Conservation (phyloP, 1,140 invertebrate genomes). For the Drosophila hydei region DNA sequence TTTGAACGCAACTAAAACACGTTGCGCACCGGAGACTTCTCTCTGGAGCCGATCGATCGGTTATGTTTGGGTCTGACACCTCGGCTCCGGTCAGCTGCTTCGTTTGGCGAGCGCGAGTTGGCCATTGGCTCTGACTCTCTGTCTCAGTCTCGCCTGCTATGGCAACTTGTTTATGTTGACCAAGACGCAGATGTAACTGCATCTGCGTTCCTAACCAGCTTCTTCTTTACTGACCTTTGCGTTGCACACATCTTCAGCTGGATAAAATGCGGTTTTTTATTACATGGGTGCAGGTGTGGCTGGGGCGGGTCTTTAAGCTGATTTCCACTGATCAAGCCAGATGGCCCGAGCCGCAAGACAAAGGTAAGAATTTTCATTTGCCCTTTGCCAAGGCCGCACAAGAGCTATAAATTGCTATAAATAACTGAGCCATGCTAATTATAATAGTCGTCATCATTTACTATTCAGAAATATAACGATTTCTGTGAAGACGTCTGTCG, state of each 20-base stretch:
- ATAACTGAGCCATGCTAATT: slow-evolving; percentile 5
- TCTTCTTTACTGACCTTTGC: slow-evolving; percentile 38
- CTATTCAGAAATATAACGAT: no score
- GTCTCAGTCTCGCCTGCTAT: slow-evolving; percentile 11
- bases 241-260: slow-evolving; percentile 30
- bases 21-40: slow-evolving; percentile 64
- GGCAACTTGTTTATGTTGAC: slow-evolving; percentile 59
- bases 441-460: no score
- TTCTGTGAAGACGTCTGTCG: no score
- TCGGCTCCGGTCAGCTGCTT: slow-evolving; percentile 54
- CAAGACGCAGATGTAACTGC: slow-evolving; percentile 21
- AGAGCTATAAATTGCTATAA: slow-evolving; percentile 9
- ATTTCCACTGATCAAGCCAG: background rate
- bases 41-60: slow-evolving; percentile 43
- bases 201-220: slow-evolving; percentile 32
- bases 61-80: slow-evolving; percentile 4
- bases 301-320: slow-evolving; percentile 19
- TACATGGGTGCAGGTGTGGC: slow-evolving; percentile 43
- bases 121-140: slow-evolving; percentile 23
- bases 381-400: slow-evolving; percentile 9
- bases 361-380: slow-evolving; percentile 3
- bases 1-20: slow-evolving; percentile 81
- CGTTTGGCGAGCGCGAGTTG: background rate
- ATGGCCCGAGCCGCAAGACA: background rate
- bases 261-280: slow-evolving; percentile 52